Conservation (phyloP, 2,888 invertebrate genomes). For the Sinodicranocentrus sp. region DNA sequence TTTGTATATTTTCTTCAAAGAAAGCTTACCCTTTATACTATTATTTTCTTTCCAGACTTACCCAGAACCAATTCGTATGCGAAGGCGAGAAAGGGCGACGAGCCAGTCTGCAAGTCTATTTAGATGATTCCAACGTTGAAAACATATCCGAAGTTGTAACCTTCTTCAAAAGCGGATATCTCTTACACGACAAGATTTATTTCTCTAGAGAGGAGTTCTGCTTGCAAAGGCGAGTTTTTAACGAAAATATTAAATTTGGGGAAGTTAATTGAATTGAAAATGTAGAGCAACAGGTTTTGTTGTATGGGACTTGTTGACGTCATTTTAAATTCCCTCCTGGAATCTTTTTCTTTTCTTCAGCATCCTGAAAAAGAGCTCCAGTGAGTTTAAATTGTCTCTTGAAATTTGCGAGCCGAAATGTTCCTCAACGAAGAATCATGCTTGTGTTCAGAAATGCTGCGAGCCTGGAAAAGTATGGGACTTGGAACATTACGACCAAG, state of each 20-base stretch:
- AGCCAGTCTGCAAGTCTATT: constrained; percentile 16
- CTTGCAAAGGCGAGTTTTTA: constrained; percentile 29
- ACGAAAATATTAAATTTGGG: not conserved
- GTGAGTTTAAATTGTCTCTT: constrained; percentile 14
- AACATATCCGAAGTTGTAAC: constrained; percentile 28
- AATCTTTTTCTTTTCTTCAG: not conserved
- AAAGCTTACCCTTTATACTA: not conserved
- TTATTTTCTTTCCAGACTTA: not conserved
- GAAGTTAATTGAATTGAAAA: not conserved
- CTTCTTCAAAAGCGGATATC: constrained; percentile 36
- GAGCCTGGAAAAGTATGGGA: constrained; percentile 59
- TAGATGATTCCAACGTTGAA: not conserved
- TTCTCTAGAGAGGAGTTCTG: constrained; percentile 40
- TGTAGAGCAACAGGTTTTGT: not conserved
- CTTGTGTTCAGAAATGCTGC: constrained; percentile 56
- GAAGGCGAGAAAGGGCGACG: constrained; percentile 22
- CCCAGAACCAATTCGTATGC: constrained; percentile 22
- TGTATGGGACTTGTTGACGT: no score
- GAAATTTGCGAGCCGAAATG: constrained; percentile 48
- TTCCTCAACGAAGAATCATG: not conserved
- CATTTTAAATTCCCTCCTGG: no score
- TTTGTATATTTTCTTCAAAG: no score
- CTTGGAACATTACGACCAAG: constrained; percentile 26
- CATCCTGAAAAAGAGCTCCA: not conserved
- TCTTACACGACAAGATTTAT: constrained; percentile 42